phyloP scores from a whole-genome alignment of 2,797 vertebrate species.

The Rhynchonycteris naso region DNA sequence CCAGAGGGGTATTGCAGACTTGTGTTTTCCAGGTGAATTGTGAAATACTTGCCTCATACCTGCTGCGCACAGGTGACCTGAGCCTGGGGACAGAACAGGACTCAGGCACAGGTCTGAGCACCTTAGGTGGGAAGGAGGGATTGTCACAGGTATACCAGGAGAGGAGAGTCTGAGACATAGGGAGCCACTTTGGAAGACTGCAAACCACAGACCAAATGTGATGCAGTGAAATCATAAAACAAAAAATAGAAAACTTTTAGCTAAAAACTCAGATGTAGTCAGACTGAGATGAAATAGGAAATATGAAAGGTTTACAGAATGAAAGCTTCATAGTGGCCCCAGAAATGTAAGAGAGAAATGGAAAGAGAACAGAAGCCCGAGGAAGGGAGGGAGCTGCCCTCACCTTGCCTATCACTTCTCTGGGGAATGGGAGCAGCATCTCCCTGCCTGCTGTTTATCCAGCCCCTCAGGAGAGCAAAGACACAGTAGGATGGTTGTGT shows the following conservation, averaged over 20 bases:
- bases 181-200: background rate
- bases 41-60: background rate
- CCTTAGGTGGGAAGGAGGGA: background rate
- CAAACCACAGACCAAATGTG: background rate
- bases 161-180: background rate
- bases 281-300: conserved; percentile 35
- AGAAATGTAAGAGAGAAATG: background rate
- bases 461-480: conserved; percentile 8
- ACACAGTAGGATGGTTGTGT: background rate
- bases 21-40: conserved; percentile 32
- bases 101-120: background rate
- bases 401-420: rapidly evolving
- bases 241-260: background rate
- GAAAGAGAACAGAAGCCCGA: background rate
- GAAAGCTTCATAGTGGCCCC: background rate
- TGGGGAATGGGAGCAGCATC: background rate
- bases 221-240: conserved; percentile 1
- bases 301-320: conserved; percentile 26
- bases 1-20: background rate
- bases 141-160: background rate
- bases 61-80: background rate
- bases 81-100: background rate
- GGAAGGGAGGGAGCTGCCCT: background rate
- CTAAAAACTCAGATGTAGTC: background rate
- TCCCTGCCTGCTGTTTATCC: conserved; percentile 4